Evolutionary conservation across 2,797 vertebrate genomes (phyloP).

Genomic region (Lithobates pipiens): DNA sequence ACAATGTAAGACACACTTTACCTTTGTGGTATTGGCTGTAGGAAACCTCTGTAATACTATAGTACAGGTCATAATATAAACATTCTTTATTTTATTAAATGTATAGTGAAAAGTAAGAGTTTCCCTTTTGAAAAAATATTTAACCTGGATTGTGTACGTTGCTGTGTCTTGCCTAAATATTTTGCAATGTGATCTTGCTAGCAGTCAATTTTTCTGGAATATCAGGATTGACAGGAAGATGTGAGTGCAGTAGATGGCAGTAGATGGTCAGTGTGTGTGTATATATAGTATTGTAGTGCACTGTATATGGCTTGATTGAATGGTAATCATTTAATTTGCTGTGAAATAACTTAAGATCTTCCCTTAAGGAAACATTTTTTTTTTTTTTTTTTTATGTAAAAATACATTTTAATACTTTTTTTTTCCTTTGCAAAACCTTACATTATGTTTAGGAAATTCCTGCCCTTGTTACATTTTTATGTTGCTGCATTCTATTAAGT

Average conservation of each 20-base stretch:
- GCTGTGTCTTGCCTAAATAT: neutral
- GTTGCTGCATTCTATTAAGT: neutral
- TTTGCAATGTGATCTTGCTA: neutral
- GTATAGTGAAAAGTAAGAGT: too few species aligned
- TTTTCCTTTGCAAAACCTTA: too few species aligned
- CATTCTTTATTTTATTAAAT: too few species aligned
- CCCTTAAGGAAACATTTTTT: neutral
- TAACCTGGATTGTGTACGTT: too few species aligned
- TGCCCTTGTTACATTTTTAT: too few species aligned
- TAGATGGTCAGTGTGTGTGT: neutral
- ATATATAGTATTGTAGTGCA: neutral
- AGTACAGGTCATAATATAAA: neutral
- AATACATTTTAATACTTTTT: too few species aligned
- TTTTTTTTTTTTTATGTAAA: too few species aligned
- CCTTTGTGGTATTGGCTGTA: too few species aligned
- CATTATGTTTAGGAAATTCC: too few species aligned
- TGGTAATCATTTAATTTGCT: too few species aligned
- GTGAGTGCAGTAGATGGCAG: slow-evolving; percentile 36
- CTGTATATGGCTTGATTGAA: neutral
- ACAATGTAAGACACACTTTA: neutral
- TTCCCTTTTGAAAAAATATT: too few species aligned
- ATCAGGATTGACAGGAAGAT: neutral
- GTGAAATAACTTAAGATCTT: neutral
- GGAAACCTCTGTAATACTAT: too few species aligned
- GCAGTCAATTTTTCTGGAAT: neutral